phyloP scores from a whole-genome alignment of 2,797 vertebrate species.

The Synaphobranchus kaupii region DNA sequence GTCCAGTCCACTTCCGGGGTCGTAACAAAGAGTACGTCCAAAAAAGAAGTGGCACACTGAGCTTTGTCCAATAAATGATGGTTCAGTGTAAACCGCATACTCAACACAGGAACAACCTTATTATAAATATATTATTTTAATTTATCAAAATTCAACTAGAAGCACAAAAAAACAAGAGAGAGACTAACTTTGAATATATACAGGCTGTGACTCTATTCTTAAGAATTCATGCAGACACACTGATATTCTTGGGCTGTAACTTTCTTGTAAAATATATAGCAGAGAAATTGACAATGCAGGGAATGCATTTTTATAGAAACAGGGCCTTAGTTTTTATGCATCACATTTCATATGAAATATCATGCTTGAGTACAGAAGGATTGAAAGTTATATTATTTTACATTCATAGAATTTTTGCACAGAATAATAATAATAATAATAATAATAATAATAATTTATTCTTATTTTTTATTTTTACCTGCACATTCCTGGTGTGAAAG shows the following conservation, averaged over 20 bases:
- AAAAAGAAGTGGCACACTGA: too few relatives aligned
- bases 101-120: too few relatives aligned
- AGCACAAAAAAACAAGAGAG: too few relatives aligned
- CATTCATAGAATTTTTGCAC: not conserved
- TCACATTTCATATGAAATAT: not conserved
- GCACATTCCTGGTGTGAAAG: not conserved
- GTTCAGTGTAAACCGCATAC: too few relatives aligned
- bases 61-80: too few relatives aligned
- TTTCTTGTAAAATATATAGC: not conserved
- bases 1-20: too few relatives aligned
- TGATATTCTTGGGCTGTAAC: not conserved
- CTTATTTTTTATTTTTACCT: not conserved
- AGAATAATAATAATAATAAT: not conserved
- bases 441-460: too few relatives aligned
- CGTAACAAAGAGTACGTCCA: too few relatives aligned
- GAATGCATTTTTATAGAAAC: not conserved
- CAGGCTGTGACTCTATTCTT: not conserved
- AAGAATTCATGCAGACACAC: not conserved
- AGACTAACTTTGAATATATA: not conserved
- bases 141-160: too few relatives aligned
- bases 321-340: not conserved
- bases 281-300: not conserved
- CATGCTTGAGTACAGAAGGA: not conserved
- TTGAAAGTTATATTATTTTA: not conserved
- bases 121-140: too few relatives aligned